Evolutionary conservation across 2,797 vertebrate genomes (phyloP).

Genomic region (Acrossocheilus fasciatus): DNA sequence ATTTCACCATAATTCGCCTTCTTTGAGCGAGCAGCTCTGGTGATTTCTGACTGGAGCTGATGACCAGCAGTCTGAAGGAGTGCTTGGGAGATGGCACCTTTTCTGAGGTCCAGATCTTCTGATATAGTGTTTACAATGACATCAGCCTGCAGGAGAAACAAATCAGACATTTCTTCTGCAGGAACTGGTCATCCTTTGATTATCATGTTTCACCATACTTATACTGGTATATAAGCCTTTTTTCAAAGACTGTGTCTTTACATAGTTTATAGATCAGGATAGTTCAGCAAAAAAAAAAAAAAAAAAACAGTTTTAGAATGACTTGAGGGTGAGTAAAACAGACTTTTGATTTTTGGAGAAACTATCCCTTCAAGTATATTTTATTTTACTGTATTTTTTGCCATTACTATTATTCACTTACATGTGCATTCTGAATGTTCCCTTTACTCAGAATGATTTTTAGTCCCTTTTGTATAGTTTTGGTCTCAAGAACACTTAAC

Average conservation of each 20-base stretch:
- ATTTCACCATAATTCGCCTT: slow-evolving; percentile 56
- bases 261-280: neutral
- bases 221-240: neutral
- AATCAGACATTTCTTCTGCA: neutral
- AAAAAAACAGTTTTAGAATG: neutral
- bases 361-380: neutral
- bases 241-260: neutral
- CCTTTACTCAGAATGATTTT: slow-evolving; percentile 74
- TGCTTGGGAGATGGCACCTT: slow-evolving; percentile 82
- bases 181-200: neutral
- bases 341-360: neutral
- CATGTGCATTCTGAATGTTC: slow-evolving; percentile 79
- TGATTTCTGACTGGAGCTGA: slow-evolving; percentile 75
- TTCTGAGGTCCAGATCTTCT: slow-evolving; percentile 70
- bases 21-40: rapidly evolving
- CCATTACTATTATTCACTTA: slow-evolving; percentile 69
- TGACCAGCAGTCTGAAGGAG: slow-evolving; percentile 80
- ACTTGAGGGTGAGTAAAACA: neutral
- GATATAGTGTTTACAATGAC: slow-evolving; percentile 86
- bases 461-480: slow-evolving; percentile 75
- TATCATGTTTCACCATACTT: neutral
- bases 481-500: slow-evolving; percentile 38
- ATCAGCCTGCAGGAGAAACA: slow-evolving; percentile 73
- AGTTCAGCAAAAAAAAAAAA: neutral
- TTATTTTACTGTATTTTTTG: neutral